Evolutionary conservation across 2,113 vertebrate genomes (phyloP), one percentile per base, ranked within the genome.

Genomic region (Proteles cristata): DNA sequence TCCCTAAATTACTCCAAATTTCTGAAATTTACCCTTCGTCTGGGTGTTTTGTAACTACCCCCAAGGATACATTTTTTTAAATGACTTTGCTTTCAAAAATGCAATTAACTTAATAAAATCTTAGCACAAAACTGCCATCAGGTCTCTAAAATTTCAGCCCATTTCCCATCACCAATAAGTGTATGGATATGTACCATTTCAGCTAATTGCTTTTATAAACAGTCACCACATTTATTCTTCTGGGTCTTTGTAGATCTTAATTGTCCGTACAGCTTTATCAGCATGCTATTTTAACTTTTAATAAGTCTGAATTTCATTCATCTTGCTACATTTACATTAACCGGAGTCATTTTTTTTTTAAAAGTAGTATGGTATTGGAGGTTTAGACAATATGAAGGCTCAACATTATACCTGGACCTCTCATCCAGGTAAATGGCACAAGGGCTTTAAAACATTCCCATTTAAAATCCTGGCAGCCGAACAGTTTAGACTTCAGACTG

Each of bases 71-170:
- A 95, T 95, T 94, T 98, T 97, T 76, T 98, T 93, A 58, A 96
- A 97, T 95, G 95, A 91, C 94, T 97, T 92, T 96, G 95, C 77
- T 97, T 97, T 97, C 92, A 96, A 98, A 98, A 97, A 95, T 66
- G 71, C 94, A 97, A 97, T 97, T 96, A 98, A 88, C 71, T 97
- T 97, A 98, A 98, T 97, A 98, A 97, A 97, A 97, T 97, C 85
- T 63, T 85, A 97, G 97, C 65, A 26, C 79, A 96, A 86, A 97
- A 98, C 90, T 90, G 90, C 74, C 91, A 95, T 90, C 53, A 73
- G 66, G 94, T 90, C 90, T 96, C 97, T 83, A 96, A 96, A 96
- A 83, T 96, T 96, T 96, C 91, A 96, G 96, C 81, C 81, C 31
- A 86, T 68, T 96, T 81, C 31, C 81, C 66, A 88, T 74, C 9